Evolutionary conservation across 64 coral and sea anemone species (phyloP).

Genomic region (Dendrophyllia cribrosa): DNA sequence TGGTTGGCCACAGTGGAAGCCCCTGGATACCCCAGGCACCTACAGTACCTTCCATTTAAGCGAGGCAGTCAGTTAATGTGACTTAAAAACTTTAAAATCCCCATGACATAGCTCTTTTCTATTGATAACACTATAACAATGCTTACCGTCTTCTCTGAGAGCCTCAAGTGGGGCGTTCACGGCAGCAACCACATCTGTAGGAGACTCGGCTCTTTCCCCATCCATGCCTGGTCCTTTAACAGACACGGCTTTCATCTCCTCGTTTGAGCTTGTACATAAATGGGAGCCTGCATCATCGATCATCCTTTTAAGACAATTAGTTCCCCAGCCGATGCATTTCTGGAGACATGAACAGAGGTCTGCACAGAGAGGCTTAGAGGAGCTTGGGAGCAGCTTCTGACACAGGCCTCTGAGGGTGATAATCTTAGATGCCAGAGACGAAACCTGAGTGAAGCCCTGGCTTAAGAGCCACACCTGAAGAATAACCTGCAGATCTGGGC

Average conservation of each 20-base stretch:
- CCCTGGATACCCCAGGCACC: too few species aligned
- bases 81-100: too few species aligned
- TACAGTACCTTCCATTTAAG: too few species aligned
- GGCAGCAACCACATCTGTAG: constrained; percentile 63
- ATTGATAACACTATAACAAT: background rate
- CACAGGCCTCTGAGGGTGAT: constrained; percentile 71
- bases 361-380: constrained; percentile 25
- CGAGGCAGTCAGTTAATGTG: too few species aligned
- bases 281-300: constrained; percentile 83
- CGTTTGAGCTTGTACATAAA: constrained; percentile 41
- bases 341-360: constrained; percentile 72
- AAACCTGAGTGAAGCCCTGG: constrained; percentile 86
- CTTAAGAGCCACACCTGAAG: constrained; percentile 84
- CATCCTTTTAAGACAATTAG: constrained; percentile 75
- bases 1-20: too few species aligned
- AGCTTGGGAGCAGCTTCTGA: constrained; percentile 72
- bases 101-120: too few species aligned
- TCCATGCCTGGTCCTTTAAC: constrained; percentile 2
- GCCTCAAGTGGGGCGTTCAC: constrained; percentile 51
- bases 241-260: background rate
- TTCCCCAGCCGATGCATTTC: constrained; percentile 83
- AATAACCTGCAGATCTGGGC: constrained; percentile 81
- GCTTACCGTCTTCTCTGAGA: constrained; percentile 42
- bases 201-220: constrained; percentile 32
- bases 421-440: constrained; percentile 81